Percentiles rank a stretch among this genome's conserved stretches.
Evolutionary conservation across 2,797 vertebrate genomes (phyloP).

Genomic region (Gymnothorax reevesii): DNA sequence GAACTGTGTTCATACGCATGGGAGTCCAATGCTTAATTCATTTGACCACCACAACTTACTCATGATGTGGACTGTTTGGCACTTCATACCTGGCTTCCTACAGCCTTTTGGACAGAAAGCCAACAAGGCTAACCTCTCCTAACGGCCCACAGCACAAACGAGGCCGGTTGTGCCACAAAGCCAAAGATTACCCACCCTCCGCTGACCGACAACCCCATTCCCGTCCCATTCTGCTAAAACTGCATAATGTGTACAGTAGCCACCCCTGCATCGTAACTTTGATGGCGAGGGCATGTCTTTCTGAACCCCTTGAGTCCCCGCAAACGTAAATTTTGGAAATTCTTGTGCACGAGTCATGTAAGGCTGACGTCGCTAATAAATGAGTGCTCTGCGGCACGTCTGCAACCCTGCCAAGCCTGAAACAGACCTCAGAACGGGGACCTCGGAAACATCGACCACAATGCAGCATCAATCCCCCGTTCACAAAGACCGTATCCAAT

Average conservation of each 20-base stretch:
- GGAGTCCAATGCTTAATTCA: no score
- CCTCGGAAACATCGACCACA: no score
- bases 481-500: slow-evolving; percentile 4
- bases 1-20: no score
- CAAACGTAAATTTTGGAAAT: background rate
- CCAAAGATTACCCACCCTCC: background rate
- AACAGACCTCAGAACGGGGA: background rate
- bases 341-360: background rate
- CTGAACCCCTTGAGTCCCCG: background rate
- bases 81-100: no score
- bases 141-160: no score
- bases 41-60: no score
- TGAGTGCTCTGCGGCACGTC: background rate
- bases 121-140: no score
- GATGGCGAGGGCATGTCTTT: background rate
- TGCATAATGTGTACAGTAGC: background rate
- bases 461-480: background rate
- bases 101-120: no score
- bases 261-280: background rate
- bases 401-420: background rate
- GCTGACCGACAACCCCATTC: background rate
- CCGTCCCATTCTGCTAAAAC: background rate
- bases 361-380: background rate
- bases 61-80: no score
- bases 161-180: background rate